Base-by-base conservation (phyloP, 2,888 invertebrate genomes). In the Brachypterus glaber region DNA sequence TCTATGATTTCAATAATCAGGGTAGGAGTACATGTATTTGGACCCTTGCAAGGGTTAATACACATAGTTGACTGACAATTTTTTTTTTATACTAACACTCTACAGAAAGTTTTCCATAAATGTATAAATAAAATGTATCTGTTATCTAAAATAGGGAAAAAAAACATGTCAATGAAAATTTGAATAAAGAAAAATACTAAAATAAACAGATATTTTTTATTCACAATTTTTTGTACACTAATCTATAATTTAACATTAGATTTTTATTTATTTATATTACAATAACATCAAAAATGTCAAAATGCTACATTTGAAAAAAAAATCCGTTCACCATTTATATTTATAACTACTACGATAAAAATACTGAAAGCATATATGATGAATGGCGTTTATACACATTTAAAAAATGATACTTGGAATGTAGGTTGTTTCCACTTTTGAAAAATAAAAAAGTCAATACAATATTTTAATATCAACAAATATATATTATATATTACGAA, bases 381-480 rank as follows among this genome's bases (percentile, higher is more conserved):
- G 52, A 52, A 54, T 53, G 53, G 55, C 53, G 54, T 52, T 51
- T 47, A 51, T 54, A 51, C 53, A 54, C 47, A 50, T 45, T 47
- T 46, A 50, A 47, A 53, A 51, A 49, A 47, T 51, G 49, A 54
- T 44, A 48, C 8, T 47, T 55, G 55, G 55, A 55, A 55, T 55
- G 55, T 54, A 46, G 43, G 48, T 35, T 49, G 7, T 11, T 50
- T 51, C 50, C 51, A 53, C 49, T 39, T 48, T 43, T 30, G 41
- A 34, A 44, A 21, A 29, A 47, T 43, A 25, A 21, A 41, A 45
- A 35, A 39, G 42, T 29, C 38, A 38, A 24, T 12, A 26, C 32
- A 30, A 33, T 30, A 27, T 35, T 41, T 37, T 33, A 44, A 45
- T 36, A 44, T 41, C 31, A 35, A 43, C 42, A 48, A 45, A 40